Percentiles rank a stretch among this genome's conserved stretches.
Conservation (phyloP, 2,797 vertebrate species). For the Hydrophis major region DNA sequence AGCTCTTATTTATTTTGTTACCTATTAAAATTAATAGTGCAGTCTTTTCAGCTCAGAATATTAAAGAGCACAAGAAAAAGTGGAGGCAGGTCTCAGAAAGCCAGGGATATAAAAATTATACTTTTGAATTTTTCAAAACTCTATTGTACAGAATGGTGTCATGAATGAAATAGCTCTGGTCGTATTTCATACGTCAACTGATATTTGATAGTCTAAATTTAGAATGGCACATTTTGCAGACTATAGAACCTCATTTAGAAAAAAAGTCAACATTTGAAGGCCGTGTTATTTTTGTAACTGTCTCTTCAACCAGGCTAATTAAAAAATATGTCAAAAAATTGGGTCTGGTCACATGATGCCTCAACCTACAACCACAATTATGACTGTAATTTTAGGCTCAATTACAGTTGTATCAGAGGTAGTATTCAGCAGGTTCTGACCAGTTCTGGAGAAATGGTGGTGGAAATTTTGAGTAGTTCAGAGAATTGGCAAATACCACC, state of each 20-base stretch:
- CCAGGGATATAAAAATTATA: neutral
- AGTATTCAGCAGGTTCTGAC: too few species aligned
- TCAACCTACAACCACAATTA: neutral
- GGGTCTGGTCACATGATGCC: neutral
- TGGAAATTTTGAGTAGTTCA: too few species aligned
- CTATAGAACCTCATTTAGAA: neutral
- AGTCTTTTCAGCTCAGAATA: neutral
- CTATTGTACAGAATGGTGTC: neutral
- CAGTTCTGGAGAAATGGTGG: too few species aligned
- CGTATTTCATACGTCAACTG: neutral
- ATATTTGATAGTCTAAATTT: neutral
- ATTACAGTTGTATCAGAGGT: too few species aligned
- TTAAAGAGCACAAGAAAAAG: neutral
- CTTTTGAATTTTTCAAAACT: neutral
- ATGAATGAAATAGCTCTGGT: neutral
- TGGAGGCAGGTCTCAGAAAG: neutral
- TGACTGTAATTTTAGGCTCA: neutral
- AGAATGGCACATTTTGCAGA: neutral
- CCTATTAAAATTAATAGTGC: neutral
- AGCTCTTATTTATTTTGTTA: neutral
- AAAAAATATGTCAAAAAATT: neutral
- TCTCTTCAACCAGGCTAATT: neutral
- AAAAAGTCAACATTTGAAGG: neutral
- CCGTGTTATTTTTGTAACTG: neutral
- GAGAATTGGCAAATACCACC: too few species aligned